phyloP scores from a whole-genome alignment of 2,797 vertebrate genomes.

The Nannoperca obscura region DNA sequence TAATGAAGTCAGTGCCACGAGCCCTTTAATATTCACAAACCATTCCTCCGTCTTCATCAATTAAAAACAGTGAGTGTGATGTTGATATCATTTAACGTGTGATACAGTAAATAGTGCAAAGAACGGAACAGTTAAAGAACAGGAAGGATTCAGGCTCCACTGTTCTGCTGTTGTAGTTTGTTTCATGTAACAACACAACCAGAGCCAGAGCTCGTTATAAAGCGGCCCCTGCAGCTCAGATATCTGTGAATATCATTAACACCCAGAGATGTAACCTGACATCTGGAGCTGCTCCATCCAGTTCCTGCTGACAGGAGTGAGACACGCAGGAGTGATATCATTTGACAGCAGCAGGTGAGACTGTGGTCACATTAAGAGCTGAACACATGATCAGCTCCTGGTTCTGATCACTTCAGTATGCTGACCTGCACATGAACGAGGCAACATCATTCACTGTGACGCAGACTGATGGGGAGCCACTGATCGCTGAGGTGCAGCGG shows the following conservation, averaged over 20 bases:
- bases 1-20: no score
- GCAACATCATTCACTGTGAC: background rate
- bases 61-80: background rate
- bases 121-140: no score
- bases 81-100: background rate
- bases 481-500: slow-evolving; percentile 29
- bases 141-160: background rate
- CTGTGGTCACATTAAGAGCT: slow-evolving; percentile 33
- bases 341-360: slow-evolving; percentile 21
- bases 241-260: background rate
- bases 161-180: background rate
- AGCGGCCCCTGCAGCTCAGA: background rate
- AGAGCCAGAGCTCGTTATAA: no score
- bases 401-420: slow-evolving; percentile 56
- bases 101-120: no score
- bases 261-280: background rate
- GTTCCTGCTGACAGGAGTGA: slow-evolving; percentile 12
- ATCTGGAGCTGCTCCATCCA: no score
- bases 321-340: background rate
- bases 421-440: slow-evolving; percentile 60
- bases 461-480: slow-evolving; percentile 50
- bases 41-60: no score
- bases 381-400: slow-evolving; percentile 33
- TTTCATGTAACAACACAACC: no score
- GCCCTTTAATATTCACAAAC: no score